Conservation (phyloP, 2,113 vertebrate species). For the Ovis aries region ARS-UI_Ramb_v3.0 NC_056070.1:31955001-31955500, state of each 20-base stretch:
- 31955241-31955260: neutral
- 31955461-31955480: neutral
- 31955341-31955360: neutral
- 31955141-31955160: neutral
- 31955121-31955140: neutral
- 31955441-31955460: neutral
- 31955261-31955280: neutral
- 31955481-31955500: neutral
- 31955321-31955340: neutral
- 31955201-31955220: neutral
- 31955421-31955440: neutral
- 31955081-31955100: neutral
- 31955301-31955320: neutral
- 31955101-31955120: neutral
- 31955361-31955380: neutral
- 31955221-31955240: neutral
- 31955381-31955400: neutral
- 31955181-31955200: neutral
- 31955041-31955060: neutral
- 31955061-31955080: neutral
- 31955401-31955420: neutral
- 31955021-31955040: neutral
- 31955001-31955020: neutral
- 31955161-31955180: neutral
- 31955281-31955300: neutral